Percentiles rank a stretch among this genome's conserved stretches.
These are phyloP conservation scores for Lycodopsis pacificus DNA, from an alignment of 2,797 vertebrate genomes.

Conservation along the genomic window DNA sequence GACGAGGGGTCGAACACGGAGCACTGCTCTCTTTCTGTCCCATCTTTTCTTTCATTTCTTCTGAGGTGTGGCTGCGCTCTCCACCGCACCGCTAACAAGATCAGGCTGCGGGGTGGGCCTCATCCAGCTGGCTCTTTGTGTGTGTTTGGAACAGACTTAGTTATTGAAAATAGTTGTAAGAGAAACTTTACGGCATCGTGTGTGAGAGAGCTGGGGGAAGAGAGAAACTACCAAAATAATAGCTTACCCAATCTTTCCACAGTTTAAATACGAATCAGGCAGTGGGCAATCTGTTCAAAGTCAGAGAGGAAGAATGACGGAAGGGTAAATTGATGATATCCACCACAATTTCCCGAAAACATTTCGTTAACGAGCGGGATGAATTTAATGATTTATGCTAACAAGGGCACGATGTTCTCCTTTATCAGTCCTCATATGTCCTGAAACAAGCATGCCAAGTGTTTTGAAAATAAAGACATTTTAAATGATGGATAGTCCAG, in stretches of 20 bases:
- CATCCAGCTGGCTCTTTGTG: slow-evolving; percentile 71
- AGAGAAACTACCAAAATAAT: slow-evolving; percentile 50
- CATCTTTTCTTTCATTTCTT: slow-evolving; percentile 69
- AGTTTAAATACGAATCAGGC: slow-evolving; percentile 62
- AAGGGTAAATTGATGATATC: slow-evolving; percentile 54
- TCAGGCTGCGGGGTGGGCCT: slow-evolving; percentile 81
- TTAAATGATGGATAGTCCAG: slow-evolving; percentile 53
- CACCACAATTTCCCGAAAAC: slow-evolving; percentile 55
- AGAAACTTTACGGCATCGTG: slow-evolving; percentile 50
- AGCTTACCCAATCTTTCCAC: slow-evolving; percentile 64
- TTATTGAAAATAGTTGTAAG: slow-evolving; percentile 67
- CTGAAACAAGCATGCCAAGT: slow-evolving; percentile 48
- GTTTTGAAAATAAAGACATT: slow-evolving; percentile 65
- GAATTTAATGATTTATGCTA: slow-evolving; percentile 60
- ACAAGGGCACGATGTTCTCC: slow-evolving; percentile 36
- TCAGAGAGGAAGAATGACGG: slow-evolving; percentile 45
- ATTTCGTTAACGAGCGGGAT: slow-evolving; percentile 52
- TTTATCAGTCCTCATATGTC: slow-evolving; percentile 37
- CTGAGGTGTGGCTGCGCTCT: slow-evolving; percentile 78
- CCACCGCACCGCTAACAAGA: slow-evolving; percentile 78
- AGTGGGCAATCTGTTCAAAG: slow-evolving; percentile 58
- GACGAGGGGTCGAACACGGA: slow-evolving; percentile 50
- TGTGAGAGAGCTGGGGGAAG: slow-evolving; percentile 13
- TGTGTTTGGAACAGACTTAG: slow-evolving; percentile 52
- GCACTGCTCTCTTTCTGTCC: slow-evolving; percentile 43